Percentiles rank a stretch among this genome's conserved stretches.
phyloP scores from a whole-genome alignment of 2,797 vertebrate species.

The Aselliscus stoliczkanus region DNA sequence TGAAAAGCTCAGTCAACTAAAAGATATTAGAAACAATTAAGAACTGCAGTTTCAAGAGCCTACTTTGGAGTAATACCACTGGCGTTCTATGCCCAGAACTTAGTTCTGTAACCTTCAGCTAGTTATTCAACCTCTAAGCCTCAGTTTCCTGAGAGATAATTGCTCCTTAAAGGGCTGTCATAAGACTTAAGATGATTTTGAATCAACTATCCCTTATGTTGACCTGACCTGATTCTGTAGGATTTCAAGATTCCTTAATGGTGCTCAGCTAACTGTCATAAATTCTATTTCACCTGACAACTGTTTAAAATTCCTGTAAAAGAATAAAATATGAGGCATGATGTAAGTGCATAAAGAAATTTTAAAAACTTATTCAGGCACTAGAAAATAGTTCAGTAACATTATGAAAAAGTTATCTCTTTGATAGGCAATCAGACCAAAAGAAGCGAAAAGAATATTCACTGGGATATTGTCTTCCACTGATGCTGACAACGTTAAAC shows the following conservation, averaged over 20 bases:
- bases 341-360: too few species aligned
- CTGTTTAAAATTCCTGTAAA: too few species aligned
- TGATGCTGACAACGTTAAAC: background rate
- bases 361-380: background rate
- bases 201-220: background rate
- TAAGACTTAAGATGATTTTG: background rate
- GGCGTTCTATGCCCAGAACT: background rate
- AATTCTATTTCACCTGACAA: too few species aligned
- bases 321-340: too few species aligned
- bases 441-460: background rate
- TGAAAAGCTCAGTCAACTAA: background rate
- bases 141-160: background rate
- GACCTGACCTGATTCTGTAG: conserved; percentile 92
- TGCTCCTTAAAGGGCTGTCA: background rate
- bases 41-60: background rate
- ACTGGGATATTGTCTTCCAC: background rate
- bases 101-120: background rate
- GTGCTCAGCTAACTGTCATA: conserved; percentile 89
- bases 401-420: background rate
- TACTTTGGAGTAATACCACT: background rate
- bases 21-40: background rate
- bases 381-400: background rate
- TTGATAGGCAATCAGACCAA: background rate
- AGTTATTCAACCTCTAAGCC: background rate
- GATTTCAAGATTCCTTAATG: conserved; percentile 95